These are phyloP conservation scores for Paramisgurnus dabryanus DNA, from an alignment of 2,113 vertebrate species.

Conservation along the genomic window DNA sequence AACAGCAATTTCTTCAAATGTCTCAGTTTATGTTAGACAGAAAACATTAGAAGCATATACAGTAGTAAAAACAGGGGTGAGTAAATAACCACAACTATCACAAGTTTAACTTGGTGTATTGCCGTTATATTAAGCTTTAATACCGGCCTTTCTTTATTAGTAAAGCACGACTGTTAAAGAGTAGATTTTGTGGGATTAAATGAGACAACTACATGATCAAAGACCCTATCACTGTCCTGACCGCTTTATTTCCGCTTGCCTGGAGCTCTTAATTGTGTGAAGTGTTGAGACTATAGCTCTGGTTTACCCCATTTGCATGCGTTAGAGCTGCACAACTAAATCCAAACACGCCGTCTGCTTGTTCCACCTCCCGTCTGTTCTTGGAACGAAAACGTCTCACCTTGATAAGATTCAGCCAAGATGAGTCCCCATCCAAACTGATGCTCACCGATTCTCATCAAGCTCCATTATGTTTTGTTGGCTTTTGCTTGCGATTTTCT, in stretches of 20 bases:
- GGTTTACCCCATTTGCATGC: constrained; percentile 59
- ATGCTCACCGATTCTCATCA: constrained; percentile 33
- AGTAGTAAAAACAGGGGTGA: too few relatives aligned
- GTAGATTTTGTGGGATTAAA: constrained; percentile 58
- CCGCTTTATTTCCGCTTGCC: constrained; percentile 63
- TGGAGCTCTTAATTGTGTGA: constrained; percentile 70
- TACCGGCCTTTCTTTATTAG: constrained; percentile 45
- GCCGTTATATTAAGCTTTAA: background rate
- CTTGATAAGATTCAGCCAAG: background rate
- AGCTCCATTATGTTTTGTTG: constrained; percentile 27
- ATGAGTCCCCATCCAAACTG: constrained; percentile 19
- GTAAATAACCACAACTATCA: background rate
- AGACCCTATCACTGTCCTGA: constrained; percentile 53
- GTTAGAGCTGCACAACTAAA: constrained; percentile 60
- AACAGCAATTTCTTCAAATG: too few relatives aligned
- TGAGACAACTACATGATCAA: constrained; percentile 58
- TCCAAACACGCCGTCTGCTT: constrained; percentile 51
- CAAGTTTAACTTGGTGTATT: background rate
- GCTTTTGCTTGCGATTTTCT: constrained; percentile 9
- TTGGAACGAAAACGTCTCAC: constrained; percentile 30
- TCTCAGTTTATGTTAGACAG: too few relatives aligned
- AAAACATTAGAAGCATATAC: too few relatives aligned
- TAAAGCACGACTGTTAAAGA: constrained; percentile 44
- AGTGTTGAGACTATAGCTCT: constrained; percentile 68
- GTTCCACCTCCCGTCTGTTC: constrained; percentile 33